A percentile compares a stretch with the other conserved stretches of the same genome.
phyloP scores from a whole-genome alignment of 1,140 invertebrate genomes.

The Cyclina sinensis region DNA sequence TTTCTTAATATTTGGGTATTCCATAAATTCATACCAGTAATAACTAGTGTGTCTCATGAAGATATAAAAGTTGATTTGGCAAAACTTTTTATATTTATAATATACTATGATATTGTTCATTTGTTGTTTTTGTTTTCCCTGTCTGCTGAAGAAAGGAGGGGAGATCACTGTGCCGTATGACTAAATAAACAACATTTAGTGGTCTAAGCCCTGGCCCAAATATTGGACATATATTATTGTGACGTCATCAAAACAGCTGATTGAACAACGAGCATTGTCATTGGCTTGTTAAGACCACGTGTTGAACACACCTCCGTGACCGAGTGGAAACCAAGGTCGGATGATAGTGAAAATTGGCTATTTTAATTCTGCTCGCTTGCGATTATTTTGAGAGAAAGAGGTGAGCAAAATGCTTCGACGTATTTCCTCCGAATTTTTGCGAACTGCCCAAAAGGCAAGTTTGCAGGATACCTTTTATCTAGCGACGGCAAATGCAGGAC shows the following conservation, averaged over 20 bases:
- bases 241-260: constrained; percentile 1
- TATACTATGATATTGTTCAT: no score
- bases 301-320: constrained; percentile 43
- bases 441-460: constrained; percentile 31
- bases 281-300: constrained; percentile 22
- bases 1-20: no score
- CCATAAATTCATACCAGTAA: no score
- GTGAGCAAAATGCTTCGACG: constrained; percentile 30
- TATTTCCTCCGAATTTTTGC: constrained; percentile 21
- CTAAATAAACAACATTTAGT: no score
- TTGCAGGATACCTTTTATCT: constrained; percentile 38
- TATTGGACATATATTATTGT: neutral
- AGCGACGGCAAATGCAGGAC: neutral
- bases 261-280: neutral
- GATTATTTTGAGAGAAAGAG: neutral
- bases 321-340: constrained; percentile 22
- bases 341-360: neutral
- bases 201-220: neutral
- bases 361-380: neutral
- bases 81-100: no score
- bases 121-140: no score
- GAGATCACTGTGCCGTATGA: no score
- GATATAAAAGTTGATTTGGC: no score
- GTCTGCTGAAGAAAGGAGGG: no score
- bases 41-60: no score